These are phyloP conservation scores for Sciaenops ocellatus DNA, from an alignment of 2,797 vertebrate species.

Conservation along the genomic window DNA sequence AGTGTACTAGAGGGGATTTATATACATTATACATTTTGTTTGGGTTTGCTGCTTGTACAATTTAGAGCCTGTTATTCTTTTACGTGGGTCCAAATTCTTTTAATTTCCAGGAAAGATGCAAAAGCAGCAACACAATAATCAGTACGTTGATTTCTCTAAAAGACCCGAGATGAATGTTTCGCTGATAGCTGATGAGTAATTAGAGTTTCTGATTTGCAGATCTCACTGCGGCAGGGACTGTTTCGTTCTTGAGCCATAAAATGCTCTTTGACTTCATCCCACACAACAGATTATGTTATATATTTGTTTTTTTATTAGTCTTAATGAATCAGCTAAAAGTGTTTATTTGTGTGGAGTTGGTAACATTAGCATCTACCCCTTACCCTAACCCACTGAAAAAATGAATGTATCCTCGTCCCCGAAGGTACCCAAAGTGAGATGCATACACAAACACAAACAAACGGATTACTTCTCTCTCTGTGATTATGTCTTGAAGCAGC, in stretches of 20 bases:
- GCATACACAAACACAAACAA: background rate
- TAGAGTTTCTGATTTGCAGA: slow-evolving; percentile 23
- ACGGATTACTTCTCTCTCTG: background rate
- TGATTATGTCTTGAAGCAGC: slow-evolving; percentile 18
- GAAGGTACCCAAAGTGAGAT: too few relatives aligned
- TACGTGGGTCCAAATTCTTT: background rate
- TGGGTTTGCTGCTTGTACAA: background rate
- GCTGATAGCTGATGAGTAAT: slow-evolving; percentile 29
- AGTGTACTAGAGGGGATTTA: background rate
- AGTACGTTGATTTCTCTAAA: slow-evolving; percentile 7
- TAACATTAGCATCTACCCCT: background rate
- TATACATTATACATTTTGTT: background rate
- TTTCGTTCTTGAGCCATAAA: slow-evolving; percentile 1
- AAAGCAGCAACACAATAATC: slow-evolving; percentile 20
- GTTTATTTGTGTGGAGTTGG: background rate
- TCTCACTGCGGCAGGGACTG: background rate
- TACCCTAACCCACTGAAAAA: too few relatives aligned
- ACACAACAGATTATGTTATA: background rate
- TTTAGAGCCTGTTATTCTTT: slow-evolving; percentile 4
- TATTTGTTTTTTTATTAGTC: background rate
- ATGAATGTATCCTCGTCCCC: too few relatives aligned
- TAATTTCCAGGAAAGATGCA: slow-evolving; percentile 16
- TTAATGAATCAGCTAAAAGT: background rate
- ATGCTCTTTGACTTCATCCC: slow-evolving; percentile 5
- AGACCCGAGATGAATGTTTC: background rate